phyloP scores from a whole-genome alignment of 2,113 vertebrate species.

The Mesocricetus auratus region DNA sequence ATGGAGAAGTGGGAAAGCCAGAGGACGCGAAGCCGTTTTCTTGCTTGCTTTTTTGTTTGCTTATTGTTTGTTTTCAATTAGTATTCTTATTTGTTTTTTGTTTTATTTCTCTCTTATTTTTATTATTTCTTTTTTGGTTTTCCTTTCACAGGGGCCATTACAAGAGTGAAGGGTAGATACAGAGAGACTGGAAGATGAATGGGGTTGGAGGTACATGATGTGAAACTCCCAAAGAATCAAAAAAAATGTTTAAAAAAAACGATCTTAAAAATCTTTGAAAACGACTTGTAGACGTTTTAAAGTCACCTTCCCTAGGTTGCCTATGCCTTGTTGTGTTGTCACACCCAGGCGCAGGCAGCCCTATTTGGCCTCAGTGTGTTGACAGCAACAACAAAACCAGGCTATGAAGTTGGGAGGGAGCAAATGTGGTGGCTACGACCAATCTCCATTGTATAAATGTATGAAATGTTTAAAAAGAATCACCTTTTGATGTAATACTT shows the following conservation, averaged over 20 bases:
- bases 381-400: not conserved
- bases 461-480: not conserved
- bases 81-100: not conserved
- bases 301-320: not conserved
- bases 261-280: not conserved
- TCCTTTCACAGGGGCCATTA: not conserved
- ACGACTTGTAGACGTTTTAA: not conserved
- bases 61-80: not conserved
- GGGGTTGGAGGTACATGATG: not conserved
- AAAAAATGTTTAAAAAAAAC: not conserved
- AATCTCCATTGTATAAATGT: no score
- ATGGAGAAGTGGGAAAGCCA: not conserved
- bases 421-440: no score
- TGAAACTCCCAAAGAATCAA: not conserved
- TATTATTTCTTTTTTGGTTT: not conserved
- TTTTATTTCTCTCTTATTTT: not conserved
- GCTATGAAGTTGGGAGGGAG: not conserved
- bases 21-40: not conserved
- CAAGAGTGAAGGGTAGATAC: not conserved
- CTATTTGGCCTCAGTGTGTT: not conserved
- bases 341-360: not conserved
- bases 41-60: not conserved
- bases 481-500: no score
- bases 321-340: not conserved
- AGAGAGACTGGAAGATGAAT: no score